Conservation (phyloP, 2,113 vertebrate genomes). For the Pagrus major region DNA sequence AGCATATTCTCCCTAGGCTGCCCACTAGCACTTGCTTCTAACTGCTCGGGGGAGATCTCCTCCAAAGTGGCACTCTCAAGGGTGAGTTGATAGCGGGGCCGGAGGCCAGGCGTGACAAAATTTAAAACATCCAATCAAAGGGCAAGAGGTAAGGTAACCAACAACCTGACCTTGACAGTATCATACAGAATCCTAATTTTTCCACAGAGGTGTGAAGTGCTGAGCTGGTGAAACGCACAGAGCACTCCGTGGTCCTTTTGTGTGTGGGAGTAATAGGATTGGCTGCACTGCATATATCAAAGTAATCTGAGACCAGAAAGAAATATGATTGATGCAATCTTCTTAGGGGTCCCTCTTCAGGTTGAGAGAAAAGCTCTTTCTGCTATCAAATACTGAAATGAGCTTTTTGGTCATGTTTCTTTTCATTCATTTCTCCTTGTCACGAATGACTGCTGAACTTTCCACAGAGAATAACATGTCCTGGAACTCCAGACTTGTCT, state of each 20-base stretch:
- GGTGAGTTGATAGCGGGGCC: slow-evolving; percentile 44
- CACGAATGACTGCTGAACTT: slow-evolving; percentile 26
- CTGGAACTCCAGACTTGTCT: slow-evolving; percentile 12
- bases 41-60: slow-evolving; percentile 30
- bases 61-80: slow-evolving; percentile 31
- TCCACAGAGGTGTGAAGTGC: slow-evolving; percentile 51
- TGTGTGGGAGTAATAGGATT: slow-evolving; percentile 61
- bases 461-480: slow-evolving; percentile 29
- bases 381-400: slow-evolving; percentile 34
- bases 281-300: slow-evolving; percentile 61
- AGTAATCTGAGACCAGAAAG: slow-evolving; percentile 70
- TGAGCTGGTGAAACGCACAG: slow-evolving; percentile 56
- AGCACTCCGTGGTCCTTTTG: slow-evolving; percentile 57
- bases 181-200: slow-evolving; percentile 55
- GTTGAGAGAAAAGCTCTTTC: slow-evolving; percentile 56
- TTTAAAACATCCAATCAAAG: slow-evolving; percentile 61
- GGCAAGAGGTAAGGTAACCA: slow-evolving; percentile 35
- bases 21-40: slow-evolving; percentile 39
- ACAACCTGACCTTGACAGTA: slow-evolving; percentile 60
- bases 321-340: slow-evolving; percentile 73
- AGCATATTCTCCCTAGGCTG: slow-evolving; percentile 48
- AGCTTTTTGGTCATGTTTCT: slow-evolving; percentile 41
- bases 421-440: slow-evolving; percentile 42
- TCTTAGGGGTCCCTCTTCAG: slow-evolving; percentile 50
- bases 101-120: slow-evolving; percentile 36